Base-by-base conservation (phyloP, 2,888 invertebrate genomes). In the Campoletis raptor region DNA sequence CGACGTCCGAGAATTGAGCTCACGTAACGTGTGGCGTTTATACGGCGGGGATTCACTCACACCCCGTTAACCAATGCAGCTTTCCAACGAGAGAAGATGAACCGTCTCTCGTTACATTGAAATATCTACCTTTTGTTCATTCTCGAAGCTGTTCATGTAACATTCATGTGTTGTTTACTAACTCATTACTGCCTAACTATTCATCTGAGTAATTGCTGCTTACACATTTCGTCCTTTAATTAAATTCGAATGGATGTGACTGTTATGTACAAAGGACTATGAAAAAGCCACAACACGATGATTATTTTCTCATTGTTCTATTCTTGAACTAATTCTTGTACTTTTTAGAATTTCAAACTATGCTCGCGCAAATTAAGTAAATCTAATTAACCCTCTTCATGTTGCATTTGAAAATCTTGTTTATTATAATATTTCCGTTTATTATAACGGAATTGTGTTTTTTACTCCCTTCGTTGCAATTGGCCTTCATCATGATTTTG, bases 11-110 rank as follows among this genome's bases (percentile, higher is more conserved):
- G 40, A 24, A 85, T 85, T 64, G 81, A 76, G 69, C 76, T 81
- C 48, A 48, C 69, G 80, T 84, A 80, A 84, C 67, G 64, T 64
- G 67, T 42, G 57, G 76, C 57, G 61, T 85, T 85, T 85, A 83
- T 79, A 30, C 5, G 45, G 61, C 69, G 45, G n/a, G 81, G 70
- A 81, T 85, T 70, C 61, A 81, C 76, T 81, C 21, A 21, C 54
- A 45, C 79, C 66, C 78, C 72, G 83, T 83, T 83, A 70, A 45
- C 78, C 83, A 52, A 74, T 24, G 42, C 24, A 61, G 67, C 57
- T 52, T 69, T 37, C 15, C 30, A 64, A 73, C 69, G 61, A 54
- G 69, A 69, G 37, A 81, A 52, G 64, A 61, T 61, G 36, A 74
- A 57, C 36, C 42, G 15, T 24, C 48, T 66, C 66, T 36, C 81